Evolutionary conservation across 1,140 invertebrate genomes (phyloP).

Genomic region (Bombus sylvicola): DNA sequence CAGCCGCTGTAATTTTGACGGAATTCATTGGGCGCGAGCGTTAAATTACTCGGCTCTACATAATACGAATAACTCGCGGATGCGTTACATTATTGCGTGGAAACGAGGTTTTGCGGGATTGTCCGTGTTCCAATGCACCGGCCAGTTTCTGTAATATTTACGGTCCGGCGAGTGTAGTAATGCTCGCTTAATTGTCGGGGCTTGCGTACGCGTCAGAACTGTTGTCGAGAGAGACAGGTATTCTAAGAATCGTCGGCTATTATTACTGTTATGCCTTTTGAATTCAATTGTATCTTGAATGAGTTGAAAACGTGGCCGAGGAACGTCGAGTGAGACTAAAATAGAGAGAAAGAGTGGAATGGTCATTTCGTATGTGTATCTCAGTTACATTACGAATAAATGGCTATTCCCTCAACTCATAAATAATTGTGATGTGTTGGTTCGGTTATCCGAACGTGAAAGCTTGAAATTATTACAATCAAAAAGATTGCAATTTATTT

Average conservation of each 20-base stretch:
- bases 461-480: neutral
- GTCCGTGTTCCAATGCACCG: neutral
- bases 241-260: neutral
- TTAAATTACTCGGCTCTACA: constrained; percentile 10
- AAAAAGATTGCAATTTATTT: neutral
- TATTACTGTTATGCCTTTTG: neutral
- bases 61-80: constrained; percentile 27
- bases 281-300: neutral
- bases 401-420: neutral
- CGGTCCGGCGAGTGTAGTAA: neutral
- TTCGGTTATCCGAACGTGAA: too few relatives aligned
- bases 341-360: neutral
- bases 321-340: neutral
- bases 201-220: neutral
- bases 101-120: neutral
- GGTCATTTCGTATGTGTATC: neutral
- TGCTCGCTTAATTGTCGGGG: neutral
- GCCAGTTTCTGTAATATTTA: constrained; percentile 14
- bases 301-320: neutral
- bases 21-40: neutral
- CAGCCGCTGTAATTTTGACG: neutral
- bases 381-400: neutral
- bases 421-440: too few relatives aligned
- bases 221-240: neutral
- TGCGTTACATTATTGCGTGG: constrained; percentile 16